Percentiles rank a stretch among this genome's conserved stretches.
Conservation (phyloP, 2,888 invertebrate genomes). For the Parnassius orleans region DNA sequence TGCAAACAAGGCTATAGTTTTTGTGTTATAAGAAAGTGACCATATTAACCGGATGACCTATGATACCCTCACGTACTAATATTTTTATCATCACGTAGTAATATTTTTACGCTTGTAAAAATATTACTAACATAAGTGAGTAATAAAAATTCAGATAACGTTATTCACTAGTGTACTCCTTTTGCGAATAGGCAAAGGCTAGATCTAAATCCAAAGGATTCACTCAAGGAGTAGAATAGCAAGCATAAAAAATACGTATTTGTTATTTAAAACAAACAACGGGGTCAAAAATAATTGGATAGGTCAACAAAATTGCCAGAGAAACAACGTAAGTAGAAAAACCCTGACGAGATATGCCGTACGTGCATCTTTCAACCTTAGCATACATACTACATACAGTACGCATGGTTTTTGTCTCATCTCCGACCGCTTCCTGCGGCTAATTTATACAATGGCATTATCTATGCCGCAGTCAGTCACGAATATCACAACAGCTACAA, state of each 20-base stretch:
- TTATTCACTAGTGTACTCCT: neutral
- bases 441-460: conserved; percentile 21
- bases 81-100: too few species aligned
- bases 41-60: too few species aligned
- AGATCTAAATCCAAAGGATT: neutral
- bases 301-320: conserved; percentile 23
- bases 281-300: conserved; percentile 25
- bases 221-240: neutral
- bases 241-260: conserved; percentile 12
- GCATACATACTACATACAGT: conserved; percentile 10
- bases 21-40: too few species aligned
- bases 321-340: conserved; percentile 20
- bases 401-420: conserved; percentile 19
- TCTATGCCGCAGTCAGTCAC: conserved; percentile 17
- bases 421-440: conserved; percentile 16
- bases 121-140: too few species aligned
- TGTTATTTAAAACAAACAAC: conserved; percentile 16
- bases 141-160: too few species aligned
- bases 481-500: conserved; percentile 8
- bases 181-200: neutral
- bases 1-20: too few species aligned
- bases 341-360: conserved; percentile 15
- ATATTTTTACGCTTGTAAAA: too few species aligned
- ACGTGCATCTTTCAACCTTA: conserved; percentile 22
- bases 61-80: too few species aligned